A percentile compares a stretch with the other conserved stretches of the same genome.
phyloP scores from a whole-genome alignment of 2,113 vertebrate species.

The Aptenodytes forsteri region DNA sequence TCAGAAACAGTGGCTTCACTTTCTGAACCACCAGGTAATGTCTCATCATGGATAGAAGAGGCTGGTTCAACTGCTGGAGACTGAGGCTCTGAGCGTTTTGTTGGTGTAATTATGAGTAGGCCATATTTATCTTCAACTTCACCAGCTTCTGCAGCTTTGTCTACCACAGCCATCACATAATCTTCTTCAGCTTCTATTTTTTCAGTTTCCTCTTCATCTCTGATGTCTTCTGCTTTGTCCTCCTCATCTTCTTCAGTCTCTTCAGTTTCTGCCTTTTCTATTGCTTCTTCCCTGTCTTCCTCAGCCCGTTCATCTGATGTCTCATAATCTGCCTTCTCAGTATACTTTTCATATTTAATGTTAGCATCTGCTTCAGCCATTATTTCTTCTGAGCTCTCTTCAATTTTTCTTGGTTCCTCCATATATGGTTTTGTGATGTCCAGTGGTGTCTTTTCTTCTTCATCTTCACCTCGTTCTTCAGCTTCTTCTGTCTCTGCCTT shows the following conservation, averaged over 20 bases:
- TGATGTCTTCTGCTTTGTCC: slow-evolving; percentile 72
- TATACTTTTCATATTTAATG: slow-evolving; percentile 31
- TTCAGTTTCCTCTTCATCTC: slow-evolving; percentile 72
- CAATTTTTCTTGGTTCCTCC: neutral
- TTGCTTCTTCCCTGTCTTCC: slow-evolving; percentile 75
- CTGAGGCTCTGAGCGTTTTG: slow-evolving; percentile 78
- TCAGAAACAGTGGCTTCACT: slow-evolving; percentile 88
- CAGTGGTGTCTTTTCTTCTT: slow-evolving; percentile 40
- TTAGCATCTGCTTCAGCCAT: slow-evolving; percentile 39
- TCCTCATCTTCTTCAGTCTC: slow-evolving; percentile 73
- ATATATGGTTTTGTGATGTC: slow-evolving; percentile 45
- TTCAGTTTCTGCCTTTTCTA: slow-evolving; percentile 78
- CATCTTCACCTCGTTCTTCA: slow-evolving; percentile 79
- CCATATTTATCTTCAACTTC: slow-evolving; percentile 71
- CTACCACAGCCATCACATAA: slow-evolving; percentile 75
- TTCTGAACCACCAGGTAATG: slow-evolving; percentile 84
- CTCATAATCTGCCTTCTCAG: slow-evolving; percentile 71
- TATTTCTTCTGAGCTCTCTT: slow-evolving; percentile 47
- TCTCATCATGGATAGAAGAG: slow-evolving; percentile 88
- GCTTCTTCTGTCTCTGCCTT: slow-evolving; percentile 91
- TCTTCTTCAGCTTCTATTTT: slow-evolving; percentile 68
- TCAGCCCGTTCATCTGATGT: slow-evolving; percentile 71
- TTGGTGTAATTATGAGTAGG: slow-evolving; percentile 66
- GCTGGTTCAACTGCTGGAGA: slow-evolving; percentile 80
- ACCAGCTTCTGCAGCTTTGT: slow-evolving; percentile 71